Percentiles rank a stretch among this genome's conserved stretches.
Conservation (phyloP, 2,797 vertebrate species). For the Onychomys leucogaster region DNA sequence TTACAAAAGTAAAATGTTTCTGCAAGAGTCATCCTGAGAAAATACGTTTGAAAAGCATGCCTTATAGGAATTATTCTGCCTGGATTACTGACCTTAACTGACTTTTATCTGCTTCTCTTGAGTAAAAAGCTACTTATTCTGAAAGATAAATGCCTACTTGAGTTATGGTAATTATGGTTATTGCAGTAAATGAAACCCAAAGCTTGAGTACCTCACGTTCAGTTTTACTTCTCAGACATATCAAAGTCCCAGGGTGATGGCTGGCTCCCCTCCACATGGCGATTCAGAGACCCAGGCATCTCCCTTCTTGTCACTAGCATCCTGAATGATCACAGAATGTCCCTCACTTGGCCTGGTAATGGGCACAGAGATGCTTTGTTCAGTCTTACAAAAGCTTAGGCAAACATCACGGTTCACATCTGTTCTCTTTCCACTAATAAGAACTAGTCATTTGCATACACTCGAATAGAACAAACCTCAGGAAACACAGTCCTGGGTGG, state of each 20-base stretch:
- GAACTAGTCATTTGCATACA: not conserved
- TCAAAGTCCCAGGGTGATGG: not conserved
- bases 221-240: not conserved
- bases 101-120: not conserved
- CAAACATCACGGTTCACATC: not conserved
- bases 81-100: not conserved
- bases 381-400: not conserved
- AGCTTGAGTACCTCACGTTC: not conserved
- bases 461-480: not conserved
- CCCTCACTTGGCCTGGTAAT: not conserved
- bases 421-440: not conserved
- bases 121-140: not conserved
- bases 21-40: not conserved
- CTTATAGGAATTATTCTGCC: not conserved
- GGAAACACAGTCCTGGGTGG: not conserved
- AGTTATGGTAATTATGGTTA: not conserved
- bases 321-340: not conserved
- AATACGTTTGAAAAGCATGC: not conserved
- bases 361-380: not conserved
- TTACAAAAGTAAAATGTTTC: constrained; percentile 45
- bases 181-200: not conserved
- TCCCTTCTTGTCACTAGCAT: not conserved
- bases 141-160: not conserved
- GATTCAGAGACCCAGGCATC: not conserved
- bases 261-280: not conserved